Base-by-base conservation (phyloP, 1,140 invertebrate species). In the Drosophila micromelanica region DNA sequence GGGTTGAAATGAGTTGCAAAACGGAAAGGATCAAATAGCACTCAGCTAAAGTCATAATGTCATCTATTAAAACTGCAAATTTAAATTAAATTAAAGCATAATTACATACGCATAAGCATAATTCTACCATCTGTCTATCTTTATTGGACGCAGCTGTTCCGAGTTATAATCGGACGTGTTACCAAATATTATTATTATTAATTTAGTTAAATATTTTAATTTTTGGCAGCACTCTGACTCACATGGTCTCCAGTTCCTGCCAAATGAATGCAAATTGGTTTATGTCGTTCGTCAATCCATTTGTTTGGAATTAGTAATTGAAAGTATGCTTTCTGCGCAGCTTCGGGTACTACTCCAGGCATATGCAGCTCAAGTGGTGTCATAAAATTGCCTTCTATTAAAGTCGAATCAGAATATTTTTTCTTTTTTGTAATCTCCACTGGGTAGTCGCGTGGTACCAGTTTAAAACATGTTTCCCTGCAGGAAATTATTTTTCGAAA, bases 211-310 rank as follows among this genome's bases (percentile, higher is more conserved):
- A 35, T 4, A 6, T n/a, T n/a, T 2, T 40, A 40, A n/a, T 40
- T 6, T 5, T n/a, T 27, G 23, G 46, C 12, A 3, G 13, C 6
- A 42, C 27, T n/a, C 2, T 32, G 43, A 93, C 95, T 94, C 94
- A 98, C 98, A 94, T 99, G 98, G 94, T 99, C 99, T 49, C 99
- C 99, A 62, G 99, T 99, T 43, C 98, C 98, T 62, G 98, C 98
- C 65, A 99, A 93, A 92, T 99, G 98, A 75, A 99, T 93, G 93
- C 98, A 98, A 30, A 99, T 94, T 15, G 98, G 98, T 92, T 96
- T 96, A 65, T 95, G 93, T 74, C 93, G 92, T 52, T 94, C 91
- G 13, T 94, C 93, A 3, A 92, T 92, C 97, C 97, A 99, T 76
- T 95, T 94, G 46, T 95, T 94, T 1, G 98, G 98, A 71, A 99